A percentile compares a stretch with the other conserved stretches of the same genome.
Conservation (phyloP, 1,140 invertebrate species). For the Holotrichia oblita region DNA sequence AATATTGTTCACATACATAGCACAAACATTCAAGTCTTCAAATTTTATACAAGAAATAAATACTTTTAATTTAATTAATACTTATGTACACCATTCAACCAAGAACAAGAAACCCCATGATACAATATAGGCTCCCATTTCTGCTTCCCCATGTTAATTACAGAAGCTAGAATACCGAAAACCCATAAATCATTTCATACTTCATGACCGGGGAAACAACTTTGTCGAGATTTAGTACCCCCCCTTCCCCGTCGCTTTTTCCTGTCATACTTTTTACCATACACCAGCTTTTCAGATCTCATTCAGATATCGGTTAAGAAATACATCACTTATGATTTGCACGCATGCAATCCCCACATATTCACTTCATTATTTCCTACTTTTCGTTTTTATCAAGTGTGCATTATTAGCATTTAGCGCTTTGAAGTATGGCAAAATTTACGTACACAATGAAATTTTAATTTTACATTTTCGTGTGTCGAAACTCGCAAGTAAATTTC, state of each 20-base stretch:
- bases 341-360: slow-evolving; percentile 6
- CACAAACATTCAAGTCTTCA: no score
- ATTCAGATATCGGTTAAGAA: slow-evolving; percentile 11
- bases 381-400: not conserved
- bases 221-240: not conserved
- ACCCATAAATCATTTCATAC: not conserved
- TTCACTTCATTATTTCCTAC: slow-evolving; percentile 21
- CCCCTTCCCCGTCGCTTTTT: not conserved
- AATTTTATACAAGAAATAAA: no score
- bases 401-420: not conserved
- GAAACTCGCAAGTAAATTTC: no score
- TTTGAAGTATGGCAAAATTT: no score
- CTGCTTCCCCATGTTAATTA: not conserved
- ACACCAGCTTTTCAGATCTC: slow-evolving; percentile 9
- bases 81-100: no score
- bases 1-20: no score
- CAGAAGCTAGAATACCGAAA: not conserved
- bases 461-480: no score
- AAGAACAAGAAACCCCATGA: no score
- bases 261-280: not conserved
- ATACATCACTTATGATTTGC: slow-evolving; percentile 19
- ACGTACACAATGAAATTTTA: no score
- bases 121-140: no score
- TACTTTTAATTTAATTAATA: no score
- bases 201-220: not conserved